phyloP scores from a whole-genome alignment of 2,113 vertebrate species.

The Oncorhynchus tshawytscha region DNA sequence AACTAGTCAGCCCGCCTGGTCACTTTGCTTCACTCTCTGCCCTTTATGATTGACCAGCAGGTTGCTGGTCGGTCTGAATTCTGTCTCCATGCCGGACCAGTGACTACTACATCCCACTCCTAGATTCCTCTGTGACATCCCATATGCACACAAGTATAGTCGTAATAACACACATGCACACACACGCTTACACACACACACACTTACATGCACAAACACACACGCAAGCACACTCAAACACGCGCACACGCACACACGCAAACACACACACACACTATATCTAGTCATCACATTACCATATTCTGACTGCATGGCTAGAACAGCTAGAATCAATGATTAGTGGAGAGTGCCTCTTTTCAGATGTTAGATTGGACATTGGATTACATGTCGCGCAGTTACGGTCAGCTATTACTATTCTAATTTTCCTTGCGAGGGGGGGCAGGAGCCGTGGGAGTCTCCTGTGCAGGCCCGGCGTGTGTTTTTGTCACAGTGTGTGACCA shows the following conservation, averaged over 20 bases:
- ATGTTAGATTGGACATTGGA: conserved; percentile 43
- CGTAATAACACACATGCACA: conserved; percentile 6
- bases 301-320: conserved; percentile 40
- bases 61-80: conserved; percentile 16
- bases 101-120: conserved; percentile 44
- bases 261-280: no score
- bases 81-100: conserved; percentile 46
- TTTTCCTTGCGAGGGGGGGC: conserved; percentile 35
- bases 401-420: conserved; percentile 57
- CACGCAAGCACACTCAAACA: no score
- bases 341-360: conserved; percentile 16
- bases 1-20: not conserved
- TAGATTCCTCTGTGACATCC: conserved; percentile 29
- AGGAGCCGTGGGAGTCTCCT: conserved; percentile 26
- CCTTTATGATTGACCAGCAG: conserved; percentile 39
- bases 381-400: conserved; percentile 50
- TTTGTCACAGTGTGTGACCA: conserved; percentile 61
- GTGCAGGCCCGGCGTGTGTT: conserved; percentile 51
- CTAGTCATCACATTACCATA: conserved; percentile 55
- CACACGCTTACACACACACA: conserved; percentile 1
- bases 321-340: conserved; percentile 24
- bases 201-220: no score
- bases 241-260: no score
- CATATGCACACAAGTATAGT: conserved; percentile 24
- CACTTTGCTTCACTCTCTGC: conserved; percentile 34